Conservation (phyloP, 2,888 invertebrate genomes). For the Caenorhabditis uteleia region DNA sequence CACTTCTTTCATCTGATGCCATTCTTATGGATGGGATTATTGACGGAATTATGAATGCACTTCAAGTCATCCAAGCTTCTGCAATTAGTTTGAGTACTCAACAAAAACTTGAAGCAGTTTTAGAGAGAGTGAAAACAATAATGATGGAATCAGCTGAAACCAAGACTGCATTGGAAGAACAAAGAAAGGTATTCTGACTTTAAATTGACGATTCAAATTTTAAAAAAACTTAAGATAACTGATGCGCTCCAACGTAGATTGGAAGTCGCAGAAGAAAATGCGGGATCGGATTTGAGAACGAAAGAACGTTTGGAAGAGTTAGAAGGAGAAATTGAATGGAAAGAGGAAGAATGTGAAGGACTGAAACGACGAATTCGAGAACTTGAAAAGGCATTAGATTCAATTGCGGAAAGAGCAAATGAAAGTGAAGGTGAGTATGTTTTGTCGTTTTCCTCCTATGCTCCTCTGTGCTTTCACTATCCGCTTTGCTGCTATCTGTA, state of each 20-base stretch:
- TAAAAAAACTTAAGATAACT: constrained; percentile 17
- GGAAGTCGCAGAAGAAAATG: constrained; percentile 10
- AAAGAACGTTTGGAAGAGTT: constrained; percentile 26
- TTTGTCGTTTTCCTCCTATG: background rate
- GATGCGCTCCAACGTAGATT: constrained; percentile 40
- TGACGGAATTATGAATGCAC: background rate
- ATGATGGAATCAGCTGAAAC: constrained; percentile 24
- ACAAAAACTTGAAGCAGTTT: constrained; percentile 23
- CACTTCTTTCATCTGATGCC: background rate
- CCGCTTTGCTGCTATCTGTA: constrained; percentile 2
- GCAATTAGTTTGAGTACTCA: constrained; percentile 2
- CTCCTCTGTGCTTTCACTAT: background rate
- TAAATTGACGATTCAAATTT: too few relatives aligned
- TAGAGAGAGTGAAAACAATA: constrained; percentile 15
- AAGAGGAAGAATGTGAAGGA: constrained; percentile 44
- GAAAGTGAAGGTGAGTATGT: constrained; percentile 30
- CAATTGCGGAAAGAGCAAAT: constrained; percentile 24
- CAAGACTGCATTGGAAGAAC: constrained; percentile 33
- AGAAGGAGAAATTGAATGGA: constrained; percentile 51
- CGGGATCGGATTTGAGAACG: constrained; percentile 9
- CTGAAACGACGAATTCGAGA: constrained; percentile 38
- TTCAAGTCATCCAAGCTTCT: background rate
- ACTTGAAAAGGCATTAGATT: constrained; percentile 36
- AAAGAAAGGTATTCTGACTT: constrained; percentile 12
- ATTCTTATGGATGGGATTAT: background rate